Evolutionary conservation across 2,797 vertebrate genomes (phyloP).

Genomic region (Borostomias antarcticus): DNA sequence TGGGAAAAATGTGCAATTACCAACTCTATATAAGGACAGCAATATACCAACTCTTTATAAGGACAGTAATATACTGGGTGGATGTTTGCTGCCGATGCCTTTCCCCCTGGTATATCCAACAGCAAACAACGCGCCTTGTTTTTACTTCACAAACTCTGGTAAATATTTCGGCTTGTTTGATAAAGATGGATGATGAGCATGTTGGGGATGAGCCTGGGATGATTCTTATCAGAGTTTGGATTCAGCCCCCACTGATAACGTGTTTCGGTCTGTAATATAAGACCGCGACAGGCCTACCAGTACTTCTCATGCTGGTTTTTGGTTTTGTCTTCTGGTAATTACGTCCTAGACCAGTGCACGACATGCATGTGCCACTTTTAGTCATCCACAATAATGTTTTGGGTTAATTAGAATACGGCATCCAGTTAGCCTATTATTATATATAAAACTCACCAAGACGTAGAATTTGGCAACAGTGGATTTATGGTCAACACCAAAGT

Average conservation of each 20-base stretch:
- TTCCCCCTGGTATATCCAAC: slow-evolving; percentile 81
- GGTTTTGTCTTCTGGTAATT: neutral
- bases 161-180: slow-evolving; percentile 83
- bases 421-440: slow-evolving; percentile 28
- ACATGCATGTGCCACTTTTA: slow-evolving; percentile 73
- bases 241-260: slow-evolving; percentile 1
- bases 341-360: slow-evolving; percentile 20
- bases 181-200: slow-evolving; percentile 68
- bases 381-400: slow-evolving; percentile 6
- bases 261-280: neutral
- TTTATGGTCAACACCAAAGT: slow-evolving; percentile 31
- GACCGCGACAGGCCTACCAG: slow-evolving; percentile 3
- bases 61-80: slow-evolving; percentile 76
- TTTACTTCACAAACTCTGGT: slow-evolving; percentile 80
- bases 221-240: slow-evolving; percentile 1
- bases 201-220: slow-evolving; percentile 15
- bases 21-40: slow-evolving; percentile 79
- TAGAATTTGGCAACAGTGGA: no score
- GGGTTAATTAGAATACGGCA: slow-evolving; percentile 9
- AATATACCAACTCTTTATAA: slow-evolving; percentile 78
- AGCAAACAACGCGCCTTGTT: slow-evolving; percentile 76
- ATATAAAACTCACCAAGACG: slow-evolving; percentile 8
- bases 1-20: slow-evolving; percentile 69
- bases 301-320: slow-evolving; percentile 17
- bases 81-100: slow-evolving; percentile 80